Evolutionary conservation across 2,113 vertebrate genomes (phyloP).

Genomic region (Oryzias melastigma): DNA sequence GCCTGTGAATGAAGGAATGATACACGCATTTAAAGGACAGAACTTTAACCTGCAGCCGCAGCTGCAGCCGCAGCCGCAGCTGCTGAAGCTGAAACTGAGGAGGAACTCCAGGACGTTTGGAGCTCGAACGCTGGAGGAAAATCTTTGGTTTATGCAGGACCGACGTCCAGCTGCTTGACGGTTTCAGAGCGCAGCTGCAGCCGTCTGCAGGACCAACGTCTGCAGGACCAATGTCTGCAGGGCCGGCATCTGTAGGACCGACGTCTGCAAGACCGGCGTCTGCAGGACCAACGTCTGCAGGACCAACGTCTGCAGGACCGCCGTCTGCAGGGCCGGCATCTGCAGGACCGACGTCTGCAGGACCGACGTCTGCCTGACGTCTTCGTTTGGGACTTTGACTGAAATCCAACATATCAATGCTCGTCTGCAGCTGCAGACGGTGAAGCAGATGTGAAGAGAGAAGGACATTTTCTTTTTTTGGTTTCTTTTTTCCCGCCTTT

Average conservation of each 20-base stretch:
- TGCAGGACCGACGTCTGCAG: slow-evolving; percentile 36
- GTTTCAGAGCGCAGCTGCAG: background rate
- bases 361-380: slow-evolving; percentile 16
- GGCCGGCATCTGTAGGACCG: too few species aligned
- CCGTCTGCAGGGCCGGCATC: slow-evolving; percentile 14
- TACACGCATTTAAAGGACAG: slow-evolving; percentile 54
- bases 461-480: slow-evolving; percentile 49
- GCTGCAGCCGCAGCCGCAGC: too few species aligned
- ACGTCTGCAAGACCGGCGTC: too few species aligned
- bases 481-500: slow-evolving; percentile 52
- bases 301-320: slow-evolving; percentile 33
- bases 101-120: slow-evolving; percentile 53
- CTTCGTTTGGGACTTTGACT: slow-evolving; percentile 49
- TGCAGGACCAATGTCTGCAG: too few species aligned
- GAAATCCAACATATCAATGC: slow-evolving; percentile 82
- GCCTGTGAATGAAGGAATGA: slow-evolving; percentile 73
- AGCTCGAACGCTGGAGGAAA: slow-evolving; percentile 31
- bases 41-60: slow-evolving; percentile 40
- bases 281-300: slow-evolving; percentile 17
- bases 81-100: slow-evolving; percentile 12
- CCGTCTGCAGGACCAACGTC: slow-evolving; percentile 16
- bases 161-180: background rate
- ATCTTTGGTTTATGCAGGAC: slow-evolving; percentile 4
- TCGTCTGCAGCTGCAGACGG: slow-evolving; percentile 40
- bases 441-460: slow-evolving; percentile 38